phyloP scores from a whole-genome alignment of 2,113 vertebrate species.

The Holacanthus passer region DNA sequence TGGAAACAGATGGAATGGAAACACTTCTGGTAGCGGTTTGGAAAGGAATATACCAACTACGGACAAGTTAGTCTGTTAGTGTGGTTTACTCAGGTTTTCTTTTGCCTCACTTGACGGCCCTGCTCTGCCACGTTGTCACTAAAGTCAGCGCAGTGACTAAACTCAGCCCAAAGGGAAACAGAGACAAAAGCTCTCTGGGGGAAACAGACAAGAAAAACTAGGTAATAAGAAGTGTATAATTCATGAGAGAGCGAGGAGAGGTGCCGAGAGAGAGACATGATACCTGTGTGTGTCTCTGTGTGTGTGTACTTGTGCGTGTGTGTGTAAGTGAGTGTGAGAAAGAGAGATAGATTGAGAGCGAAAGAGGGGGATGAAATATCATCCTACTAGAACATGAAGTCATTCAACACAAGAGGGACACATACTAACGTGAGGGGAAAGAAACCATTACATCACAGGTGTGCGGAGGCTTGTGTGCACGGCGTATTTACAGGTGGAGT shows the following conservation, averaged over 20 bases:
- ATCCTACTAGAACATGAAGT: slow-evolving; percentile 71
- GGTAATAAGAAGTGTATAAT: slow-evolving; percentile 60
- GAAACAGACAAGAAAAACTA: slow-evolving; percentile 42
- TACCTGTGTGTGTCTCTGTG: slow-evolving; percentile 37
- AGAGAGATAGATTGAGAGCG: not conserved
- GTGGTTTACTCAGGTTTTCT: not conserved
- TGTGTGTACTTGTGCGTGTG: slow-evolving; percentile 8
- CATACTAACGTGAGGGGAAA: slow-evolving; percentile 18
- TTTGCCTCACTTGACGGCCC: not conserved
- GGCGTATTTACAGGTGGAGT: not conserved
- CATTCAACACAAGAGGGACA: slow-evolving; percentile 57
- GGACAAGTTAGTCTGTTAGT: not conserved
- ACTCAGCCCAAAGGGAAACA: not conserved
- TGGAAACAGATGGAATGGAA: slow-evolving; percentile 10
- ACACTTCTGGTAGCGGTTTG: not conserved
- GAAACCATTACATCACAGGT: slow-evolving; percentile 53
- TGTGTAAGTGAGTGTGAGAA: not conserved
- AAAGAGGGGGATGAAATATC: slow-evolving; percentile 76
- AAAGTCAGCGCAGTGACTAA: slow-evolving; percentile 14
- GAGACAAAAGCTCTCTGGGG: slow-evolving; percentile 49
- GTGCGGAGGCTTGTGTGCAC: slow-evolving; percentile 2
- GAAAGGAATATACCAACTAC: not conserved
- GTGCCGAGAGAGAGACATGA: slow-evolving; percentile 61
- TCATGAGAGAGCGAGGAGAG: slow-evolving; percentile 48
- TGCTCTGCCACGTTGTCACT: slow-evolving; percentile 20